Evolutionary conservation across 2,797 vertebrate species (phyloP).

Genomic region (Octomys mimax): DNA sequence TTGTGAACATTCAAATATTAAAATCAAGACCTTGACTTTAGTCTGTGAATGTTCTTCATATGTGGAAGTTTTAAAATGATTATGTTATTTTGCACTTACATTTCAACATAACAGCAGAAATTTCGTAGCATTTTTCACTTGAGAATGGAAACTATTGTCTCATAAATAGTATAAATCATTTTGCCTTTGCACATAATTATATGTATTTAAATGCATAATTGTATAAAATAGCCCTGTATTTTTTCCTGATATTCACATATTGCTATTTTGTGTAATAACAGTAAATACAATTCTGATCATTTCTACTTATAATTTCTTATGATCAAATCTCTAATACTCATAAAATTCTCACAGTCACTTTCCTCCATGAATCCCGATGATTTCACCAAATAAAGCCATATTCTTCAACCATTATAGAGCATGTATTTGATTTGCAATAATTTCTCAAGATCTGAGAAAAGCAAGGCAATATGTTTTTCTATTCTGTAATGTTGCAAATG

Average conservation of each 20-base stretch:
- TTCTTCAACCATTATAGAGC: neutral
- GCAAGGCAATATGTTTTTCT: neutral
- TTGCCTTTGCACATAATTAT: neutral
- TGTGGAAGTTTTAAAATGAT: neutral
- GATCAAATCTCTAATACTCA: constrained; percentile 10
- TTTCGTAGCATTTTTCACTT: constrained; percentile 8
- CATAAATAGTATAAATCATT: neutral
- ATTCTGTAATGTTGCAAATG: neutral
- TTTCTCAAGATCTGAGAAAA: constrained; percentile 22
- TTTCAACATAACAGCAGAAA: neutral
- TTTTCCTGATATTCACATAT: neutral
- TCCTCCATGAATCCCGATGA: neutral
- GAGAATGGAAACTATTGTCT: neutral
- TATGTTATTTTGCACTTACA: neutral
- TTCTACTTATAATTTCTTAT: neutral
- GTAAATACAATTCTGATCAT: neutral
- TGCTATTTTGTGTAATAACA: neutral
- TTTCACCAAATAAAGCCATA: neutral
- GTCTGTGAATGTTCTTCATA: neutral
- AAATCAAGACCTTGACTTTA: neutral
- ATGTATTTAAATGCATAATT: neutral
- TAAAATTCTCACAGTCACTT: neutral
- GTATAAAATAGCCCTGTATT: neutral
- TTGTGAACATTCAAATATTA: neutral
- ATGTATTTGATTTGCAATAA: neutral